Base-by-base conservation (phyloP, 2,797 vertebrate species). In the Denticeps clupeoides region DNA sequence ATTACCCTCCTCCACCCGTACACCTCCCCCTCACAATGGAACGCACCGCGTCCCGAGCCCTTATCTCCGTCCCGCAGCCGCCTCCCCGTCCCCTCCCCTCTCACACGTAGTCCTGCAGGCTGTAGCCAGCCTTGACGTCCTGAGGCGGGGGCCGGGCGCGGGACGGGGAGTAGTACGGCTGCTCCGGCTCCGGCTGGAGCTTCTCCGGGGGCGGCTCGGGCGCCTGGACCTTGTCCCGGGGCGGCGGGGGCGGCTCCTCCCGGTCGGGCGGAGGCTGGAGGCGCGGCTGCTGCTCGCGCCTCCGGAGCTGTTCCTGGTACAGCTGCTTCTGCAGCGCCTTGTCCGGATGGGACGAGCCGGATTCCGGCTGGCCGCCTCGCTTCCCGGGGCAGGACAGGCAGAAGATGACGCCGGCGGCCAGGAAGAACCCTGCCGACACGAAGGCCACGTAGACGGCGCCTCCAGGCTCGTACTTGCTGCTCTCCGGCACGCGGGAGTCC, bases 391-490 rank as follows among this genome's bases (percentile, higher is more conserved):
- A 89, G 0, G 91, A 91, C 58, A 83, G 51, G 45, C 90, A 93
- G 47, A 97, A 90, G 41, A 95, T 84, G 13, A 81, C 68, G 4
- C 93, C 93, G 1, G 82, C 80, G 0, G 84, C 71, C 47, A 92
- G 65, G 29, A 95, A 85, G 66, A 93, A 80, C 3, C 82, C 77
- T 0, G 89, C 88, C 0, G 91, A 91, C 51, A 93, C 59, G 32
- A 96, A 93, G 2, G 87, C 89, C 2, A 88, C 55, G 2, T 93
- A 93, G 54, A 98, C 68, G 0, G 93, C 92, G 22, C 84, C 90
- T 13, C 93, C 93, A 0, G 89, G 93, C 62, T 95, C 91, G 0
- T 87, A 86, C 41, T 88, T 91, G 42, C 74, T 84, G 79, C 82
- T 87, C 46, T 89, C 85, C 0, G 93, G 87, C 51, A 90, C 60